These are phyloP conservation scores for Oreochromis mossambicus DNA, from an alignment of 2,797 vertebrate species.

Conservation along the genomic window DNA sequence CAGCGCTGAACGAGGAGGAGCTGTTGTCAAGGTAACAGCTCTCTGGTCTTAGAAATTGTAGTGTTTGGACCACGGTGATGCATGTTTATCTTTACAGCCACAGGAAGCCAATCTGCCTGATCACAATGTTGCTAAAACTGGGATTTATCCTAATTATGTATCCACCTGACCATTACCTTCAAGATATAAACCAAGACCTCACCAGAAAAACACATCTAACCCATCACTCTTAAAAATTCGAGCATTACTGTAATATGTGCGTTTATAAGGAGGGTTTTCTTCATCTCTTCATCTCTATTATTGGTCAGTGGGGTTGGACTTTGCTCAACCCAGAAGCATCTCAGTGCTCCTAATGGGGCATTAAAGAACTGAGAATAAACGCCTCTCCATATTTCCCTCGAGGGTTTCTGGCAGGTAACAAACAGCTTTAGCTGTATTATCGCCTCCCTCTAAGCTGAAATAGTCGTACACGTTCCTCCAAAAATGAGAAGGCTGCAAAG, in stretches of 20 bases:
- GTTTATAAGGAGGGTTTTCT: not conserved
- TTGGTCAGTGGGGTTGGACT: not conserved
- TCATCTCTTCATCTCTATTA: not conserved
- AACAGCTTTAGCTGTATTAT: not conserved
- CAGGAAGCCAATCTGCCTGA: constrained; percentile 2
- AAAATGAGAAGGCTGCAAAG: not conserved
- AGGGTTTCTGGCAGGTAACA: not conserved
- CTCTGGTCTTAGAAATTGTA: constrained; percentile 24
- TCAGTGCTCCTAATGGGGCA: not conserved
- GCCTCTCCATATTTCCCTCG: not conserved
- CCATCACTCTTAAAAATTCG: not conserved
- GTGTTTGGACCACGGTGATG: constrained; percentile 23
- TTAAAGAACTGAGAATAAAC: not conserved
- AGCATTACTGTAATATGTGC: not conserved
- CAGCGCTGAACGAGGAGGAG: not conserved
- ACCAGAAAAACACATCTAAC: not conserved
- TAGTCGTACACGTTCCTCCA: not conserved
- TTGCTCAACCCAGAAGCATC: not conserved
- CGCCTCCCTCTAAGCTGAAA: not conserved
- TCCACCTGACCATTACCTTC: not conserved
- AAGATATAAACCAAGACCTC: not conserved
- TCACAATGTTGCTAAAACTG: not conserved
- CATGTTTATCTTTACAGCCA: constrained; percentile 57
- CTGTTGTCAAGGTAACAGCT: constrained; percentile 65
- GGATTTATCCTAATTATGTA: not conserved